phyloP scores from a whole-genome alignment of 2,113 vertebrate species.

The Caloenas nicobarica region DNA sequence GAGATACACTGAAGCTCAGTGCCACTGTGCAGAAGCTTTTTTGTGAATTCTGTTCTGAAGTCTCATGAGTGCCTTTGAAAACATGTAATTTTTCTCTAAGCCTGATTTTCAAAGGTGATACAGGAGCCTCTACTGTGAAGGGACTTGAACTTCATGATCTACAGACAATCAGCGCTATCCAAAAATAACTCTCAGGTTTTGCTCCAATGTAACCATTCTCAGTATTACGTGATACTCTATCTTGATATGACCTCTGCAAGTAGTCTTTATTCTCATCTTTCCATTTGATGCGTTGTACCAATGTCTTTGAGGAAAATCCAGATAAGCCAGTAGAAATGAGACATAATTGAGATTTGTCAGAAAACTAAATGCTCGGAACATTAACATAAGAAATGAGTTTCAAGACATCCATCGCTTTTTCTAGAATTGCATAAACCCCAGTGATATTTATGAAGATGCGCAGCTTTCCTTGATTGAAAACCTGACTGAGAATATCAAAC shows the following conservation, averaged over 20 bases:
- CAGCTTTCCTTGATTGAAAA: neutral
- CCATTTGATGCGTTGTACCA: neutral
- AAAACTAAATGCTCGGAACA: neutral
- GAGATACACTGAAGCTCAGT: neutral
- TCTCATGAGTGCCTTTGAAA: neutral
- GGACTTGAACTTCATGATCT: neutral
- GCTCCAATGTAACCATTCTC: neutral
- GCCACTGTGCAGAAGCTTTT: neutral
- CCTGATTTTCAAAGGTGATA: conserved; percentile 11
- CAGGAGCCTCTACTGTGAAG: neutral
- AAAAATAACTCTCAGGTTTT: conserved; percentile 18
- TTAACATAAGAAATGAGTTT: neutral
- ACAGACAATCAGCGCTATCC: neutral
- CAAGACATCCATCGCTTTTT: neutral
- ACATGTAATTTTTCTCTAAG: neutral
- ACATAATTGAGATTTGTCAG: neutral
- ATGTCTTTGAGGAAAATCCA: neutral
- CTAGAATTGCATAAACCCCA: neutral
- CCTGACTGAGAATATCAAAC: neutral
- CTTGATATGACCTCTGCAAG: neutral
- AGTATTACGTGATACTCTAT: neutral
- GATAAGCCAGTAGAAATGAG: neutral
- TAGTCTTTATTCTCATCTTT: conserved; percentile 6
- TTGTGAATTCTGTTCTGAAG: neutral
- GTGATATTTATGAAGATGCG: neutral